A percentile compares a stretch with the other conserved stretches of the same genome.
Conservation (phyloP, 2,113 vertebrate species). For the Columbina picui region DNA sequence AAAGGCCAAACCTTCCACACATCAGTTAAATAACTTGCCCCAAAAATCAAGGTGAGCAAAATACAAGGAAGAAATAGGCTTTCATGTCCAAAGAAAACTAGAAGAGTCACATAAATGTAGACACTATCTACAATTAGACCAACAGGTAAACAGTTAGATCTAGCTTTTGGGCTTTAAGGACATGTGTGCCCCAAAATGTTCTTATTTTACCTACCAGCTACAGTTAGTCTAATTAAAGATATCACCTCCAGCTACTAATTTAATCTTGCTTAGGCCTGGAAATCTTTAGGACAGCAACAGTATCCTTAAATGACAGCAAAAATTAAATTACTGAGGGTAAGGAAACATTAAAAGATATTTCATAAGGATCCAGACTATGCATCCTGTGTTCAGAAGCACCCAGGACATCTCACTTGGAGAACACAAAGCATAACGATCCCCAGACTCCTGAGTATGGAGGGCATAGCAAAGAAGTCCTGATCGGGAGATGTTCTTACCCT, state of each 20-base stretch:
- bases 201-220: not conserved
- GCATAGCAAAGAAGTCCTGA: not conserved
- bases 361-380: not conserved
- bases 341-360: not conserved
- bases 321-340: not conserved
- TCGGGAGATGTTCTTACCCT: not conserved
- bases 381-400: not conserved
- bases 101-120: not conserved
- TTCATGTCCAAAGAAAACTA: not conserved
- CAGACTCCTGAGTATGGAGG: not conserved
- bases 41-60: not conserved
- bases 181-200: not conserved
- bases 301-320: not conserved
- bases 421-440: not conserved
- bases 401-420: not conserved
- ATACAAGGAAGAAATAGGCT: not conserved
- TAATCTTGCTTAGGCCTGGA: not conserved
- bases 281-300: not conserved
- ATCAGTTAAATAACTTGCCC: not conserved
- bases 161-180: not conserved
- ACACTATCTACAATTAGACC: not conserved
- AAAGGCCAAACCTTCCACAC: not conserved
- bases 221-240: not conserved
- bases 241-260: slow-evolving; percentile 8
- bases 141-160: not conserved